Percentiles rank a stretch among this genome's conserved stretches.
phyloP scores from a whole-genome alignment of 1,140 invertebrate genomes.

The Scaptomyza pallida region DNA sequence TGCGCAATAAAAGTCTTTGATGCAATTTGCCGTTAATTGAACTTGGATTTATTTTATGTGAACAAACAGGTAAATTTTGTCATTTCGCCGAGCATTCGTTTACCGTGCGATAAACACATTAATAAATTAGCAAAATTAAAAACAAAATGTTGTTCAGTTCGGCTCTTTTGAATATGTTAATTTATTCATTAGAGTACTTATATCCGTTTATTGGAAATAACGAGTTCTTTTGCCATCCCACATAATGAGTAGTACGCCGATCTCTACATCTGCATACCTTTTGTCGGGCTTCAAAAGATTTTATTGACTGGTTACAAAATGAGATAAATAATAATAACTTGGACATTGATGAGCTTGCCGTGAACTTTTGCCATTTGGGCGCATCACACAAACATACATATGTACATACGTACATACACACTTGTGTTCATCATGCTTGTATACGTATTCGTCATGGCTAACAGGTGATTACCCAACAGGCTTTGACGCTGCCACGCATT shows the following conservation, averaged over 20 bases:
- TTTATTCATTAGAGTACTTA: conserved; percentile 2
- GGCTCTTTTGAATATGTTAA: conserved; percentile 27
- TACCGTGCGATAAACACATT: conserved; percentile 1
- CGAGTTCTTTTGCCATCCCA: neutral
- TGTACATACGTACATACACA: conserved; percentile 1
- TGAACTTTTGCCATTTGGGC: conserved; percentile 74
- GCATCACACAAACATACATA: conserved; percentile 7
- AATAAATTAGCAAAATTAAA: conserved; percentile 33
- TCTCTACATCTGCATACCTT: neutral
- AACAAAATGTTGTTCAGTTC: conserved; percentile 25
- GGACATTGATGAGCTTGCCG: conserved; percentile 76
- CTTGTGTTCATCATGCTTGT: conserved; percentile 17
- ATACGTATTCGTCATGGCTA: conserved; percentile 72
- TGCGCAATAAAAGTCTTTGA: conserved; percentile 37
- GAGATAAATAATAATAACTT: conserved; percentile 57
- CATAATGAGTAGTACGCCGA: neutral
- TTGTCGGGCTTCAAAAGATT: conserved; percentile 16
- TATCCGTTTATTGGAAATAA: neutral
- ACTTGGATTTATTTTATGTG: conserved; percentile 25
- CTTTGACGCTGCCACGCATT: conserved; percentile 40
- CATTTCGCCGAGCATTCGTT: conserved; percentile 2
- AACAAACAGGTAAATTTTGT: conserved; percentile 28
- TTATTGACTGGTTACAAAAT: conserved; percentile 48
- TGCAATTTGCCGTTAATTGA: conserved; percentile 47
- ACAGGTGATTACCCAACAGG: conserved; percentile 73